phyloP scores from a whole-genome alignment of 2,113 vertebrate species.

The Oreochromis aureus region DNA sequence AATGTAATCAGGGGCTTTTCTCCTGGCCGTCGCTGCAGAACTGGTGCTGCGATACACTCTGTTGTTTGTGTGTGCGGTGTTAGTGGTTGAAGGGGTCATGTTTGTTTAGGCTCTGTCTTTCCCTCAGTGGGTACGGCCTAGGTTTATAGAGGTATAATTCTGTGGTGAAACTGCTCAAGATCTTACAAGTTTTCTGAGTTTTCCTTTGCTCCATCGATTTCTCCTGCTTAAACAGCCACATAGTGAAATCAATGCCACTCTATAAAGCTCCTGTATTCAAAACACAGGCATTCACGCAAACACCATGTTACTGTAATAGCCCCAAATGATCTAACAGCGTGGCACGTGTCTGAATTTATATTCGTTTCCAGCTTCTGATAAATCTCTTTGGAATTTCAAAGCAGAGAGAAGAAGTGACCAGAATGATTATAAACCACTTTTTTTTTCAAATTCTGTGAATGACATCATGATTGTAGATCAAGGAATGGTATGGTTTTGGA shows the following conservation, averaged over 20 bases:
- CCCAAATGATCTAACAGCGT: constrained; percentile 2
- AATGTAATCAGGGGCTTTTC: constrained; percentile 65
- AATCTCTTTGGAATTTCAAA: constrained; percentile 26
- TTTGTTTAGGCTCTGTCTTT: constrained; percentile 53
- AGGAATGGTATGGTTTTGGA: constrained; percentile 28
- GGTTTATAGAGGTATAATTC: constrained; percentile 33
- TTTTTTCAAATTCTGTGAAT: constrained; percentile 8
- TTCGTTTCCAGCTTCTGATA: constrained; percentile 12
- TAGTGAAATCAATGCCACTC: background rate
- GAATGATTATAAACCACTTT: constrained; percentile 49
- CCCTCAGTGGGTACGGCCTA: background rate
- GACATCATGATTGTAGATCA: constrained; percentile 56
- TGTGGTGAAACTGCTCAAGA: constrained; percentile 24
- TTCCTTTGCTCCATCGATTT: background rate
- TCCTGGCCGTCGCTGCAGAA: constrained; percentile 4
- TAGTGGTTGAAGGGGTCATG: constrained; percentile 30
- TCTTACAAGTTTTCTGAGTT: background rate
- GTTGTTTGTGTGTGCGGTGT: background rate
- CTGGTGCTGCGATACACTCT: constrained; percentile 4
- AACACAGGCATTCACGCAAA: background rate
- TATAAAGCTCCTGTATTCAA: background rate
- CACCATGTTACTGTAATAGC: background rate
- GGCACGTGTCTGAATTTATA: constrained; percentile 31
- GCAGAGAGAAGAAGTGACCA: constrained; percentile 19
- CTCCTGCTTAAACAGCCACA: background rate